Evolutionary conservation across 2,888 invertebrate species (phyloP).

Genomic region (Sesia bembeciformis): DNA sequence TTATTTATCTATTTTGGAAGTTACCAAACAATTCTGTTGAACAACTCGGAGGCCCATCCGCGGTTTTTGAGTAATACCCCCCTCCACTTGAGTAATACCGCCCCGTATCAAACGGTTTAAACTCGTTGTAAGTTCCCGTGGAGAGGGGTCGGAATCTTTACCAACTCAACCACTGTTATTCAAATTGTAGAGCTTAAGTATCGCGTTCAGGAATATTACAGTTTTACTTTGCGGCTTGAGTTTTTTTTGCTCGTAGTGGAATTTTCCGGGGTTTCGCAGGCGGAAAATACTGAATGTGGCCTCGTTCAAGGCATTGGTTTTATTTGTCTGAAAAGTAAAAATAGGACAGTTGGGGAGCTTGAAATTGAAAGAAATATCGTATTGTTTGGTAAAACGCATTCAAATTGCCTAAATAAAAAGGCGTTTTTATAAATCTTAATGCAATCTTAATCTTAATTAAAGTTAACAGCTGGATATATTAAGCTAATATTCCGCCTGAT

Average conservation of each 20-base stretch:
- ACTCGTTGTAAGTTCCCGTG: neutral
- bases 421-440: too few relatives aligned
- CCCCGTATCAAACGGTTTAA: neutral
- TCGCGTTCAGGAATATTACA: slow-evolving; percentile 5
- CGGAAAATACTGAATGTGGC: too few relatives aligned
- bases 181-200: slow-evolving; percentile 15
- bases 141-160: slow-evolving; percentile 6
- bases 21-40: neutral
- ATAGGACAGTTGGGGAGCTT: too few relatives aligned
- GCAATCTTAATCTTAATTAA: too few relatives aligned
- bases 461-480: too few relatives aligned
- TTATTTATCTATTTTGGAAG: neutral
- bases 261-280: too few relatives aligned
- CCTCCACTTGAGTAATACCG: neutral
- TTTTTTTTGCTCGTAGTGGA: neutral
- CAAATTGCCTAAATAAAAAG: too few relatives aligned
- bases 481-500: too few relatives aligned
- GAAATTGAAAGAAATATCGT: too few relatives aligned
- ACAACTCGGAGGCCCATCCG: neutral
- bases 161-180: slow-evolving; percentile 16
- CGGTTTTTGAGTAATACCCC: neutral
- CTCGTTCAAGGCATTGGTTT: too few relatives aligned
- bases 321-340: too few relatives aligned
- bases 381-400: too few relatives aligned
- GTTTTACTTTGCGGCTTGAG: neutral